These are phyloP conservation scores for Drosophila dives DNA, from an alignment of 2,888 invertebrate genomes.

Conservation along the genomic window DNA sequence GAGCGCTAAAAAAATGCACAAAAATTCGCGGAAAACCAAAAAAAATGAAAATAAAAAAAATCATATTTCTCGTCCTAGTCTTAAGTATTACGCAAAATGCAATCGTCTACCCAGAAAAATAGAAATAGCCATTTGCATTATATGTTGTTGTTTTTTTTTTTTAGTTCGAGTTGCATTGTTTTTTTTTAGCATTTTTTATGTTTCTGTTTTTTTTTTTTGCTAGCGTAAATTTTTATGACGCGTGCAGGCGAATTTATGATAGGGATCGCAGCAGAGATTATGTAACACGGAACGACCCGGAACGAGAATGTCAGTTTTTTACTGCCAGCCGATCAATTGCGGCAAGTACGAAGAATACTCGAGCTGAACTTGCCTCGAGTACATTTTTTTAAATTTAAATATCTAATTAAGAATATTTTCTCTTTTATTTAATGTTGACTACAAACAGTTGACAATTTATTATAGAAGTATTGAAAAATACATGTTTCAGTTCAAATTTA, in stretches of 20 bases:
- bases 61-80: conserved; percentile 2
- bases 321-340: not conserved
- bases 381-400: not conserved
- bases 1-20: conserved; percentile 57
- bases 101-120: conserved; percentile 33
- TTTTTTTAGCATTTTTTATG: conserved; percentile 8
- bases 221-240: conserved; percentile 33
- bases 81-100: conserved; percentile 58
- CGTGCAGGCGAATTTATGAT: conserved; percentile 37
- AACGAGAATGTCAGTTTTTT: not conserved
- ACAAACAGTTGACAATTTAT: not conserved
- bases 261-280: conserved; percentile 26
- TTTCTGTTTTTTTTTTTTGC: not conserved
- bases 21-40: conserved; percentile 38
- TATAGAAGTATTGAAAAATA: not conserved
- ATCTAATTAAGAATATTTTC: not conserved
- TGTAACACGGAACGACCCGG: conserved; percentile 12
- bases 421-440: no score
- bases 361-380: not conserved
- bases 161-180: conserved; percentile 31
- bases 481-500: not conserved
- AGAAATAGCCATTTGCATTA: conserved; percentile 16
- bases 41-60: conserved; percentile 8
- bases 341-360: not conserved
- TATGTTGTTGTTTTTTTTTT: conserved; percentile 19